Conservation (phyloP, 2,797 vertebrate species). For the Alauda arvensis region DNA sequence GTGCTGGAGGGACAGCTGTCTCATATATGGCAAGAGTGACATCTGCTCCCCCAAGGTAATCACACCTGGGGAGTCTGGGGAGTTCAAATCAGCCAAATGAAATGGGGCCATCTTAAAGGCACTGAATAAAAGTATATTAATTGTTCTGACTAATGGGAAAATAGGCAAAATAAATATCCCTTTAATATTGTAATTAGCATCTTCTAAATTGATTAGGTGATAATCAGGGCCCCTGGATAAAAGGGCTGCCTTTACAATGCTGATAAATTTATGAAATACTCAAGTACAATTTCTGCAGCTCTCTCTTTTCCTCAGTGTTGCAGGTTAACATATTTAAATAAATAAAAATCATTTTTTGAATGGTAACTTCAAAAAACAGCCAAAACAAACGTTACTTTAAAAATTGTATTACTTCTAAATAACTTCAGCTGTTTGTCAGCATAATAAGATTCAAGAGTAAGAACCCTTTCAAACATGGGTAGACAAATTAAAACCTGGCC, state of each 20-base stretch:
- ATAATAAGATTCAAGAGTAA: not conserved
- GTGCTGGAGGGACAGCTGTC: not conserved
- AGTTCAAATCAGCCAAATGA: not conserved
- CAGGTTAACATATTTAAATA: constrained; percentile 61
- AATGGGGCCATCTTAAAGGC: not conserved
- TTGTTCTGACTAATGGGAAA: not conserved
- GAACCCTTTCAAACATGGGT: not conserved
- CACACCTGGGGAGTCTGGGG: not conserved
- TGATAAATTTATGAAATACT: not conserved
- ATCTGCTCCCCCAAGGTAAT: not conserved
- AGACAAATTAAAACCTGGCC: not conserved
- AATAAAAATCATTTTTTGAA: constrained; percentile 45
- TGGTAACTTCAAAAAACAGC: not conserved
- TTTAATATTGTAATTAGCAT: not conserved
- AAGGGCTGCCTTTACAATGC: not conserved
- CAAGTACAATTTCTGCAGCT: constrained; percentile 60
- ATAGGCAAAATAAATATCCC: not conserved
- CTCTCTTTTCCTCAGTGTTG: constrained; percentile 64
- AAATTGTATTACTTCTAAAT: not conserved
- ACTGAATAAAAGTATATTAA: not conserved
- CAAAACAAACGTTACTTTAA: not conserved
- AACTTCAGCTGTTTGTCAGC: not conserved
- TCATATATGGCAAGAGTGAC: not conserved
- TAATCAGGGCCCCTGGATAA: not conserved
- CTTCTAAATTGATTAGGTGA: not conserved